Conservation (phyloP, 92 coral and sea anemone genomes). For the Epizoanthus scotinus region DNA sequence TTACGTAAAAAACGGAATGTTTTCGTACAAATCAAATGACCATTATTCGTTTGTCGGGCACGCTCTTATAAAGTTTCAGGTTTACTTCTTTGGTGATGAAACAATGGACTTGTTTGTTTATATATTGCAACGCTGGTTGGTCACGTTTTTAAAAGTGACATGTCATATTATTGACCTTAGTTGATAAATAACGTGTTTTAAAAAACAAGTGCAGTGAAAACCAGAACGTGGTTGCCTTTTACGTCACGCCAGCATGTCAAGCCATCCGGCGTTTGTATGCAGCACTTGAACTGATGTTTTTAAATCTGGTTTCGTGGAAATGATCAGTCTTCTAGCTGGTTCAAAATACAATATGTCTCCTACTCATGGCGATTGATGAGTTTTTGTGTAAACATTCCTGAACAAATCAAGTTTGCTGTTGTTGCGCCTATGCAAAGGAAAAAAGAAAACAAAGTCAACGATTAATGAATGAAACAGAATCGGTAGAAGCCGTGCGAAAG, state of each 20-base stretch:
- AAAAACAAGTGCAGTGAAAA: too few relatives aligned
- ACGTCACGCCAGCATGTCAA: slow-evolving; percentile 7
- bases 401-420: too few relatives aligned
- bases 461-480: background rate
- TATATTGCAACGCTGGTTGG: background rate
- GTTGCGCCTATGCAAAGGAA: too few relatives aligned
- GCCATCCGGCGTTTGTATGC: too few relatives aligned
- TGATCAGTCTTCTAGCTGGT: too few relatives aligned
- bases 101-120: slow-evolving; percentile 11
- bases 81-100: too few relatives aligned
- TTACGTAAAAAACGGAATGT: too few relatives aligned
- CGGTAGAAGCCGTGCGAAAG: slow-evolving; percentile 11
- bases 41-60: slow-evolving; percentile 3
- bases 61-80: background rate
- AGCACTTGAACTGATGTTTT: too few relatives aligned
- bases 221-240: too few relatives aligned
- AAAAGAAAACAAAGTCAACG: too few relatives aligned
- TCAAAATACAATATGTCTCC: background rate
- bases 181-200: background rate
- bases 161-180: slow-evolving; percentile 10
- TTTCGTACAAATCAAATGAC: too few relatives aligned
- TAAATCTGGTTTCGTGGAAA: too few relatives aligned
- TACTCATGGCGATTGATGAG: slow-evolving; percentile 6
- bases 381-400: slow-evolving; percentile 13
- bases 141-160: slow-evolving; percentile 13